Percentiles rank a stretch among this genome's conserved stretches.
These are phyloP conservation scores for Diglossa cyanea DNA, from an alignment of 2,797 vertebrate genomes.

Conservation along the genomic window DNA sequence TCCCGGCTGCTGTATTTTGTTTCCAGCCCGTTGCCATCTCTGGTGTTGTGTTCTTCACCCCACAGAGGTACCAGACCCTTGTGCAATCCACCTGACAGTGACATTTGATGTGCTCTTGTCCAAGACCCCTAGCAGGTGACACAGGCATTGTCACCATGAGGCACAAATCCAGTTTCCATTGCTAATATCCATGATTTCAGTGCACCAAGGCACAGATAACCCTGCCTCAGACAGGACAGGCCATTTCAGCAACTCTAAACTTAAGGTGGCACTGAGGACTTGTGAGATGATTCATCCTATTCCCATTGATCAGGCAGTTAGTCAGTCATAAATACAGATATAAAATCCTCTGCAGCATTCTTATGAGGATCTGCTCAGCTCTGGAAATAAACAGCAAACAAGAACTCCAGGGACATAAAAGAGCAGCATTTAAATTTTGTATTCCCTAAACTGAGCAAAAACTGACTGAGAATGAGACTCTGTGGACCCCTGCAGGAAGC, in stretches of 20 bases:
- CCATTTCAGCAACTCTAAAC: not conserved
- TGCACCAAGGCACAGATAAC: not conserved
- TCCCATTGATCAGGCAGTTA: not conserved
- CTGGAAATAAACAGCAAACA: not conserved
- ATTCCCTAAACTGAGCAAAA: not conserved
- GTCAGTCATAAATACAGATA: not conserved
- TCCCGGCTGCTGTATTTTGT: not conserved
- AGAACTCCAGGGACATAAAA: not conserved
- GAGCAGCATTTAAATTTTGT: not conserved
- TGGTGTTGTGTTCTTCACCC: not conserved
- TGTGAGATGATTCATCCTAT: not conserved
- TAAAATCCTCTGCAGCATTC: not conserved
- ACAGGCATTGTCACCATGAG: not conserved
- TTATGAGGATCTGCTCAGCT: not conserved
- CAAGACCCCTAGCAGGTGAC: not conserved
- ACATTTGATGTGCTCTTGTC: not conserved
- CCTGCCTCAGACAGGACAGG: not conserved
- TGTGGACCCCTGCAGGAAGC: not conserved
- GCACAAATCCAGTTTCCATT: not conserved
- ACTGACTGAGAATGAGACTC: not conserved
- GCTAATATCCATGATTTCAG: not conserved
- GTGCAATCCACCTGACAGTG: not conserved
- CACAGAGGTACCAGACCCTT: not conserved
- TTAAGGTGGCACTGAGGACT: not conserved
- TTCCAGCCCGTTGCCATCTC: not conserved